These are phyloP conservation scores for Pluvianellus socialis DNA, from an alignment of 2,113 vertebrate genomes.

Conservation along the genomic window DNA sequence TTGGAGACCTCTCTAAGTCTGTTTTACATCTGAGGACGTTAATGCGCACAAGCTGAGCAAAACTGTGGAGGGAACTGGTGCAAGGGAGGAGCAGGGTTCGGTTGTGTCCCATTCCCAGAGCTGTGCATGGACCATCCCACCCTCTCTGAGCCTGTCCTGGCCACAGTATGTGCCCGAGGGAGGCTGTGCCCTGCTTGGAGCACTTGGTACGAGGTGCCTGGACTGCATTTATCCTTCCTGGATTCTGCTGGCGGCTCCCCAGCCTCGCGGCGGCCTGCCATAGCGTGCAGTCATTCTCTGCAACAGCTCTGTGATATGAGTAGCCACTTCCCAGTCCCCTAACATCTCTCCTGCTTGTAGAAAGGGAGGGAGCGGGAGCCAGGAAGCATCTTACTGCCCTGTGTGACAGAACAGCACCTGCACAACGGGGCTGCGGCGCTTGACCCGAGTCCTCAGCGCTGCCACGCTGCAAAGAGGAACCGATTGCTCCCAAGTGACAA, in stretches of 20 bases:
- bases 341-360: fast-evolving
- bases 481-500: neutral
- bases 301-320: neutral
- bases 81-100: neutral
- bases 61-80: neutral
- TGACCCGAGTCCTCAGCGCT: neutral
- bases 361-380: neutral
- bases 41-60: neutral
- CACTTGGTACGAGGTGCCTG: neutral
- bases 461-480: neutral
- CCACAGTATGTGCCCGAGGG: neutral
- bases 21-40: neutral
- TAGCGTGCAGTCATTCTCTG: fast-evolving
- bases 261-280: neutral
- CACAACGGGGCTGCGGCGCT: fast-evolving
- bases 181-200: neutral
- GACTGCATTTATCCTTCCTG: neutral
- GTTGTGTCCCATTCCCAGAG: neutral
- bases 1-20: neutral
- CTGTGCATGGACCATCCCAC: neutral
- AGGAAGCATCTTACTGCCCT: neutral
- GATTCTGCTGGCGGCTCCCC: neutral
- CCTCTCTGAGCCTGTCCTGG: neutral
- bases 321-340: neutral
- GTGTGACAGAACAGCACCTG: neutral